Evolutionary conservation across 1,140 invertebrate species (phyloP), one percentile per base, ranked within the genome.

Genomic region (Chironomus tepperi): DNA sequence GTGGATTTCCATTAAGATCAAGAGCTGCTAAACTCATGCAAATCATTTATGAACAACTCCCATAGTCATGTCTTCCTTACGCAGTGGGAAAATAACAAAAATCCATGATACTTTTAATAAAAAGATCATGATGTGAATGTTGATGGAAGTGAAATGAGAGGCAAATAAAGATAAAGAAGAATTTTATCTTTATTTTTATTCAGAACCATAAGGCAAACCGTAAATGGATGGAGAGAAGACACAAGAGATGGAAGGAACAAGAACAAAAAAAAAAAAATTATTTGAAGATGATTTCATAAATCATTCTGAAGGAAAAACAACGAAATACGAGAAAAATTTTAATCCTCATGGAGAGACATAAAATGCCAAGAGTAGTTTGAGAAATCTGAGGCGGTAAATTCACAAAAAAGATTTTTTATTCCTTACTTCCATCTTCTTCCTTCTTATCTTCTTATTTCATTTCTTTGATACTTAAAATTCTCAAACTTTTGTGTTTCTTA

Each of bases 241-340:
- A 34, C 24, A 34, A 34, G 24, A 34, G 24, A 57, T 8, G 15
- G 12, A 12, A 57, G 3, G 12, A 15, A 57, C 3, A 10, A n/a
- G n/a, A n/a, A n/a, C n/a, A n/a, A n/a, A n/a, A n/a, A n/a, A n/a
- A 15, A 57, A 57, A n/a, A 57, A 5, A n/a, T 57, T 47, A n/a
- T 57, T 57, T 57, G 47, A 12, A 57, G 12, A 57, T 57, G 47
- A 57, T 57, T 57, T 57, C 47, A 57, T 57, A 57, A 57, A 57
- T 57, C 47, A 57, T 57, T 57, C 47, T n/a, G 47, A 47, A 15
- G 15, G 15, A 47, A 47, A 57, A 57, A 57, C 47, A 57, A 57
- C 47, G n/a, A 57, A 57, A 57, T n/a, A 57, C n/a, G 12, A n/a
- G 47, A 57, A 15, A 57, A 34, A 34, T 34, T 34, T 34, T 34